Evolutionary conservation across 2,888 invertebrate species (phyloP), one percentile per base, ranked within the genome.

Genomic region (Synanthedon vespiformis): DNA sequence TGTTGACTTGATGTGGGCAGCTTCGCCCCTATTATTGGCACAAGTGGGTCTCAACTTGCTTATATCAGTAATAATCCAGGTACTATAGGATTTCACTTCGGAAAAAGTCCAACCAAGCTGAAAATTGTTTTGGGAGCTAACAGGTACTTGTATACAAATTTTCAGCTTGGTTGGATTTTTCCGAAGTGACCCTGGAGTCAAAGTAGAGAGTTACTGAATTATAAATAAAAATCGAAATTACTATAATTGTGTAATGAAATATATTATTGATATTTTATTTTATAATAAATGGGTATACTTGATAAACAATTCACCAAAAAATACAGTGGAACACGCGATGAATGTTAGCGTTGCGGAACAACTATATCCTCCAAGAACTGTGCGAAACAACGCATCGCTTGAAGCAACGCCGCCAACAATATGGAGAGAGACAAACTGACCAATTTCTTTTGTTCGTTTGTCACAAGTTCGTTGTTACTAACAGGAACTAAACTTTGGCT

Each of bases 321-420:
- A 67, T 57, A 49, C 54, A 61, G 57, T 54, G 70, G 74, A 77
- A 76, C 40, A 58, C 53, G 53, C 57, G 55, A 51, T 55, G 51
- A 64, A 67, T 68, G 78, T 71, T 82, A 74, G 72, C 84, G 73
- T 64, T 86, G 88, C 54, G 88, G 87, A 53, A 86, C 72, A 55
- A 87, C 87, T 66, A 87, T 89, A 62, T 90, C 90, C 64, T 90
- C 90, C 61, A 90, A 78, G 65, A 90, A 88, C 71, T 89, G 89
- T 48, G 90, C 89, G 63, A 90, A 88, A 70, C 90, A 90, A 55
- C 89, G 88, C 72, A 91, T 89, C 58, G 90, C 91, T 72, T 91
- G 90, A 40, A 90, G 64, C 62, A 91, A 68, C 34, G 90, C 90
- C 16, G 91, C 90, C 50, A 91, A 78, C 13, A 91, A 74, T 58